Evolutionary conservation across 2,113 vertebrate genomes (phyloP), one percentile per base, ranked within the genome.

Genomic region (Symphodus melops): DNA sequence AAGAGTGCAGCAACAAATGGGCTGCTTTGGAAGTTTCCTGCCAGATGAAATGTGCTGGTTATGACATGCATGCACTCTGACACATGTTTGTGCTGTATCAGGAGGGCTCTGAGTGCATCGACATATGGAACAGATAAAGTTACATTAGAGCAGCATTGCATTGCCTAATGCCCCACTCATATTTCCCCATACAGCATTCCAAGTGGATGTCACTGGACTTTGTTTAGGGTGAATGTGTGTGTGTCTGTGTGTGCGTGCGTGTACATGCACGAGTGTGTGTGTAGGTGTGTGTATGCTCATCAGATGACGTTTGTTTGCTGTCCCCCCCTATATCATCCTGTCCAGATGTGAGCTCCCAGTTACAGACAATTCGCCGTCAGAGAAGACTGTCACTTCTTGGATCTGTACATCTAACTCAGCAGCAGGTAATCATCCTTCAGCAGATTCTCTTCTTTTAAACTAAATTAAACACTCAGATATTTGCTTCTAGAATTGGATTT

Each of bases 301-400:
- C 82, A 90, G 90, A 91, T 95, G 93, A 95, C 94, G 93, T 94
- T 86, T 93, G 88, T 91, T 91, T 88, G 85, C 90, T 44, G 83
- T 91, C 79, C 72, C 82, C 90, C 92, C 89, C 91, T 92, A 94
- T 94, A 94, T 94, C 87, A 92, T 88, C 75, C 59, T 33, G 84
- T 72, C 78, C 88, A 88, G 88, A 89, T 87, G 80, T 58, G 88
- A 75, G 86, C 71, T 68, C 75, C 19, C 25, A 83, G 83, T 86
- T 91, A 89, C 92, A 91, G 89, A 90, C 85, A 85, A 88, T 88
- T 90, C 88, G 20, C 79, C 68, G 52, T 70, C 91, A 89, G 90
- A 89, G 92, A 81, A 79, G 81, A 92, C 90, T 93, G 91, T 91
- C 92, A 89, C 80, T 80, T 81, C 73, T 89, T 78, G 92, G 89